Percentiles rank a stretch among this genome's conserved stretches.
These are phyloP conservation scores for Nomada ferruginata DNA, from an alignment of 2,888 invertebrate genomes.

Conservation along the genomic window DNA sequence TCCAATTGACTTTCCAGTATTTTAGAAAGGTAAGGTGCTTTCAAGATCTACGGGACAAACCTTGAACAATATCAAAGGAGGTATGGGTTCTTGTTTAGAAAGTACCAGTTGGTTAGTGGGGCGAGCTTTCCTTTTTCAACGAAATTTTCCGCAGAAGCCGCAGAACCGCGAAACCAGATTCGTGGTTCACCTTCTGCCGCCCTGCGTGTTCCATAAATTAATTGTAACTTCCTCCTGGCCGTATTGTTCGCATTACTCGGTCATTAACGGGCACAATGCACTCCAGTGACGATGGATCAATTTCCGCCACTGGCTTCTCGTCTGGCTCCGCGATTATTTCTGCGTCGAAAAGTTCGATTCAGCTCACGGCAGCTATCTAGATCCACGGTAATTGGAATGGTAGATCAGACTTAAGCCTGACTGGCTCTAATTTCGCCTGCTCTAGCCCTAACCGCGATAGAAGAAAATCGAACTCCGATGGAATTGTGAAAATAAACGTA, in stretches of 20 bases:
- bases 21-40: too few species aligned
- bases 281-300: constrained; percentile 27
- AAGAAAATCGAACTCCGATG: not conserved
- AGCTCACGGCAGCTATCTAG: not conserved
- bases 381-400: constrained; percentile 12
- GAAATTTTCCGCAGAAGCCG: not conserved
- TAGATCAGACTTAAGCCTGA: constrained; percentile 20
- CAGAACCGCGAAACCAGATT: not conserved
- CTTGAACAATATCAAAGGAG: too few species aligned
- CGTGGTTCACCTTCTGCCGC: not conserved
- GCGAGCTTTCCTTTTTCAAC: not conserved
- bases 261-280: constrained; percentile 34
- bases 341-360: constrained; percentile 11
- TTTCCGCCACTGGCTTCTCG: not conserved
- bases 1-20: too few species aligned
- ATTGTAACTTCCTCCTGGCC: constrained; percentile 16
- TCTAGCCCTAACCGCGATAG: not conserved
- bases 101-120: too few species aligned
- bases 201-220: constrained; percentile 32
- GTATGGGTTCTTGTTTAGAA: too few species aligned
- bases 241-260: constrained; percentile 29
- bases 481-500: too few species aligned
- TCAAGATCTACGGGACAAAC: too few species aligned
- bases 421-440: not conserved
- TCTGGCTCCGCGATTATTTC: constrained; percentile 18